These are phyloP conservation scores for Noturus placidus DNA, from an alignment of 2,113 vertebrate species.

Conservation along the genomic window DNA sequence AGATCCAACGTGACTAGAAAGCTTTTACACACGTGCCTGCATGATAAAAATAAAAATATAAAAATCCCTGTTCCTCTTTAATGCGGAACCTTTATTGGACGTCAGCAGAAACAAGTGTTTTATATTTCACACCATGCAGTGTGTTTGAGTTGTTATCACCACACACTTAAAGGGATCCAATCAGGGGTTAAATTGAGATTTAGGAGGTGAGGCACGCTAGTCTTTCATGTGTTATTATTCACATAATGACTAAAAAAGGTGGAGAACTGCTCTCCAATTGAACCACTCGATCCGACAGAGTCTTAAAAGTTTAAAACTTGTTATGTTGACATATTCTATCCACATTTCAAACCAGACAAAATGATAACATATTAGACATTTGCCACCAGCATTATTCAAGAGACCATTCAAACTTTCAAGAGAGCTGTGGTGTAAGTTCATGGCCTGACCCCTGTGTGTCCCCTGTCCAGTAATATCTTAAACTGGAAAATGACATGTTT, in stretches of 20 bases:
- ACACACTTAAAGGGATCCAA: background rate
- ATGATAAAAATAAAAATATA: conserved; percentile 35
- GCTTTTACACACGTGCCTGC: conserved; percentile 5
- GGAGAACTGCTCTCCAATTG: background rate
- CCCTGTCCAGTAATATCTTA: background rate
- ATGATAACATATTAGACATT: background rate
- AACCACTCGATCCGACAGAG: too few relatives aligned
- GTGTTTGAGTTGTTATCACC: conserved; percentile 25
- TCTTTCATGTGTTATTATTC: background rate
- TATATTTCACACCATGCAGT: conserved; percentile 12
- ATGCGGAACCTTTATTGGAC: conserved; percentile 34
- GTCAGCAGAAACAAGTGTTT: conserved; percentile 24
- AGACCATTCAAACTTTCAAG: background rate
- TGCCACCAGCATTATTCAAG: background rate
- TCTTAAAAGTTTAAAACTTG: background rate
- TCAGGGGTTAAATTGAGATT: background rate
- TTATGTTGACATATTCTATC: background rate
- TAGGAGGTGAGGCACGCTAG: background rate
- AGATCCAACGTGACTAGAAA: conserved; percentile 33
- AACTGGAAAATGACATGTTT: background rate
- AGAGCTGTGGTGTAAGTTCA: background rate
- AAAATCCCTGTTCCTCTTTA: conserved; percentile 24
- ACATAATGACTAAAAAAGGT: background rate
- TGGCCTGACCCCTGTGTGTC: background rate
- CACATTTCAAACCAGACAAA: background rate